Evolutionary conservation across 2,797 vertebrate species (phyloP).

Genomic region (Tapirus indicus): DNA sequence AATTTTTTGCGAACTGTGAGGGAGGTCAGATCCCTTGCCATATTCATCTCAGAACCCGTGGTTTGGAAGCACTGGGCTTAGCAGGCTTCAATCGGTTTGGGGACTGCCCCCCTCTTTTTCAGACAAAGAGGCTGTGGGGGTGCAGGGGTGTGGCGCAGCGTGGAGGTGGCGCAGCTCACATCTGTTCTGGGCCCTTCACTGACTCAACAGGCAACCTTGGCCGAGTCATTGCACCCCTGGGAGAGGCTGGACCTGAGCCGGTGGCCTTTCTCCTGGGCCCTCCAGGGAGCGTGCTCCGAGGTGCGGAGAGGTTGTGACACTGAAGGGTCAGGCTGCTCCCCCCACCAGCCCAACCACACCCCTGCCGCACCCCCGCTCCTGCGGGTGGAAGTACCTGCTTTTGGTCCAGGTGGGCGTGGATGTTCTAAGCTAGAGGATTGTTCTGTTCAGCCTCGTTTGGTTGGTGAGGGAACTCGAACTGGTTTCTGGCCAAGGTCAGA

Average conservation of each 20-base stretch:
- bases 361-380: fast-evolving
- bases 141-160: fast-evolving
- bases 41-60: not conserved
- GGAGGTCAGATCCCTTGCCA: not conserved
- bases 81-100: not conserved
- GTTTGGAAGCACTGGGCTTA: not conserved
- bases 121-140: not conserved
- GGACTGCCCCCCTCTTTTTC: not conserved
- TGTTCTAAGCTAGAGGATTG: not conserved
- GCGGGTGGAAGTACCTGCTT: not conserved
- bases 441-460: not conserved
- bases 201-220: not conserved
- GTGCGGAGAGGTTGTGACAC: no score
- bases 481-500: not conserved
- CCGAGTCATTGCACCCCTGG: not conserved
- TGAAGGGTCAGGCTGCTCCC: not conserved
- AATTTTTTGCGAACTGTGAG: no score
- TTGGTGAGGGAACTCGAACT: not conserved
- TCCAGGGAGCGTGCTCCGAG: fast-evolving
- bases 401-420: not conserved
- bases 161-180: not conserved
- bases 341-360: not conserved
- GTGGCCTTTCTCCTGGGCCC: not conserved
- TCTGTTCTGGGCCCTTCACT: not conserved
- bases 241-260: not conserved